A percentile compares a stretch with the other conserved stretches of the same genome.
Evolutionary conservation across 2,113 vertebrate species (phyloP).

Genomic region (Acanthisitta chloris): DNA sequence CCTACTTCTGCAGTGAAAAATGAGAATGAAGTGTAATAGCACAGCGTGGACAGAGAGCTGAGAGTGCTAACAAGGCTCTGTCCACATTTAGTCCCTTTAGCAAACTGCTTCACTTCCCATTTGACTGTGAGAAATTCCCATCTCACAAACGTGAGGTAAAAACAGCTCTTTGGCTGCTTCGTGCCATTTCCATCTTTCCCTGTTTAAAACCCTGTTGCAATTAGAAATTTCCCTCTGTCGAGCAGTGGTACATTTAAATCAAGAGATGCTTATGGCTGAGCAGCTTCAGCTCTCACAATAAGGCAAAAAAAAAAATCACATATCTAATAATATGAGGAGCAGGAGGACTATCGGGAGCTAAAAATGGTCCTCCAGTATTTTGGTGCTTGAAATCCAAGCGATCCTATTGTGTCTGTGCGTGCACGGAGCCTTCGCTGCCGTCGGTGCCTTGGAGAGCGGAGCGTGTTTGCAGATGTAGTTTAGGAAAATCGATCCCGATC

Average conservation of each 20-base stretch:
- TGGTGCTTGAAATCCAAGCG: background rate
- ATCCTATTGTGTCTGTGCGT: background rate
- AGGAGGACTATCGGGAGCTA: conserved; percentile 13
- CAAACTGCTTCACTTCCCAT: background rate
- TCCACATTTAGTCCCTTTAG: background rate
- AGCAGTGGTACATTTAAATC: background rate
- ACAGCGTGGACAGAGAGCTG: background rate
- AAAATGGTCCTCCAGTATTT: conserved; percentile 4
- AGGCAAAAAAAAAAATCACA: background rate
- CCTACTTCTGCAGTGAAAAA: background rate
- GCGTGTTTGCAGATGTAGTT: conserved; percentile 38
- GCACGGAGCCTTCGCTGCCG: background rate
- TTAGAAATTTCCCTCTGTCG: background rate
- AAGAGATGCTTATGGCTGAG: background rate
- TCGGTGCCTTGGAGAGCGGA: background rate
- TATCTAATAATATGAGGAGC: background rate
- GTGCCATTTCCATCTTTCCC: background rate
- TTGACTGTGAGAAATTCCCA: background rate
- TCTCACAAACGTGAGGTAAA: background rate
- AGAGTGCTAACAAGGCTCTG: background rate
- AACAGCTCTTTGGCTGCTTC: background rate
- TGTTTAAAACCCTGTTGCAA: background rate
- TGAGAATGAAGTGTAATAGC: background rate
- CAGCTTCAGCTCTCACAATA: background rate
- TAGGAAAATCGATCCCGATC: conserved; percentile 18